Percentiles rank a stretch among this genome's conserved stretches.
Evolutionary conservation across 2,888 invertebrate genomes (phyloP).

Genomic region (Hololepta plana): DNA sequence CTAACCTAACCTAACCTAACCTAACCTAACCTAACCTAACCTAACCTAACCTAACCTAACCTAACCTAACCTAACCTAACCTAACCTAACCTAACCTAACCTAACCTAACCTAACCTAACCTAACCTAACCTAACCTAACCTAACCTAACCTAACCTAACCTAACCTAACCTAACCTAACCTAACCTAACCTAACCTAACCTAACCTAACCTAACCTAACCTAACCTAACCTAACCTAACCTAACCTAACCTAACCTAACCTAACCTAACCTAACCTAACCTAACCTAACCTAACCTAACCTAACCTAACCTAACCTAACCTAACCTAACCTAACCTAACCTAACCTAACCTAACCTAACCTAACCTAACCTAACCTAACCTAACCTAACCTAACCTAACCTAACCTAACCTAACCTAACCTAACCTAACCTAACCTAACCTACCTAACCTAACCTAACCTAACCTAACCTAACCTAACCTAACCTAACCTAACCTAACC

Average conservation of each 20-base stretch:
- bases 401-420: constrained; percentile 12
- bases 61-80: constrained; percentile 12
- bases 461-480: constrained; percentile 11
- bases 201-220: constrained; percentile 8
- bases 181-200: constrained; percentile 7
- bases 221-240: constrained; percentile 8
- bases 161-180: constrained; percentile 6
- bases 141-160: constrained; percentile 5
- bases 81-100: constrained; percentile 10
- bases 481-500: constrained; percentile 9
- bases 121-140: constrained; percentile 5
- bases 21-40: constrained; percentile 12
- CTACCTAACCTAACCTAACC: constrained; percentile 13
- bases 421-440: constrained; percentile 13
- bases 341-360: constrained; percentile 7
- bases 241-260: constrained; percentile 9
- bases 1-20: constrained; percentile 12
- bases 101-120: constrained; percentile 8
- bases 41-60: constrained; percentile 13
- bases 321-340: constrained; percentile 7
- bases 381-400: constrained; percentile 10
- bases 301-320: constrained; percentile 7
- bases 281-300: constrained; percentile 8
- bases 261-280: constrained; percentile 9
- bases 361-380: constrained; percentile 8